A percentile compares a stretch with the other conserved stretches of the same genome.
Evolutionary conservation across 2,113 vertebrate genomes (phyloP).

Genomic region (Mionectes macconnelli): DNA sequence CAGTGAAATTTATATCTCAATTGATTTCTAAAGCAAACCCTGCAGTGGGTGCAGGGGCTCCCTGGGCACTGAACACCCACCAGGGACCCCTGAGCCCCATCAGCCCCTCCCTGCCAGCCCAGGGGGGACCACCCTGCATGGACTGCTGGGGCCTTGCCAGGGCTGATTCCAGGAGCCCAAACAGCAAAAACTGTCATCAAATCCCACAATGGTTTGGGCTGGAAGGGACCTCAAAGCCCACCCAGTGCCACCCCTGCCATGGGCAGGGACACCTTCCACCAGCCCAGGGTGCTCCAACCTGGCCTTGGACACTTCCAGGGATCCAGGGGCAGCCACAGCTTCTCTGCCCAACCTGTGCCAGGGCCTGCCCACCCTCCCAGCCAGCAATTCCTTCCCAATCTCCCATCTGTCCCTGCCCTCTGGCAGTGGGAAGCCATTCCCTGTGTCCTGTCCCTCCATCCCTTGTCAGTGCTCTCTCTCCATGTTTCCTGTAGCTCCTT

Average conservation of each 20-base stretch:
- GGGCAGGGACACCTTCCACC: background rate
- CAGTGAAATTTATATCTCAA: background rate
- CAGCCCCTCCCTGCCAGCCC: too few species aligned
- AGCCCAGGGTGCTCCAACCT: background rate
- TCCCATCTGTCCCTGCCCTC: background rate
- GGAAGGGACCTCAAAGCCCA: background rate
- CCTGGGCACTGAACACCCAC: background rate
- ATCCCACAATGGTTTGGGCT: background rate
- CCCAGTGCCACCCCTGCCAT: rapidly evolving
- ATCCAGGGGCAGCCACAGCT: background rate
- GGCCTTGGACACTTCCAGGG: background rate
- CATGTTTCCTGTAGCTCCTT: rapidly evolving
- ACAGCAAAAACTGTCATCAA: background rate
- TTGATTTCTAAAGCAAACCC: background rate
- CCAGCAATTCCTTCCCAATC: background rate
- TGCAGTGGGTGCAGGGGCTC: background rate
- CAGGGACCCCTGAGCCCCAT: background rate
- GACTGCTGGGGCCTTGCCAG: too few species aligned
- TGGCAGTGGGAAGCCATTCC: background rate
- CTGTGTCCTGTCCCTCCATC: background rate
- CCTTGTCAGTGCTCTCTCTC: background rate
- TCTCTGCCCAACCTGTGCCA: background rate
- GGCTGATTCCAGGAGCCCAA: background rate
- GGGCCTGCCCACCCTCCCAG: background rate
- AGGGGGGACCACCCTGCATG: too few species aligned